Conservation (phyloP, 2,888 invertebrate species). For the Flexamia atlantica region DNA sequence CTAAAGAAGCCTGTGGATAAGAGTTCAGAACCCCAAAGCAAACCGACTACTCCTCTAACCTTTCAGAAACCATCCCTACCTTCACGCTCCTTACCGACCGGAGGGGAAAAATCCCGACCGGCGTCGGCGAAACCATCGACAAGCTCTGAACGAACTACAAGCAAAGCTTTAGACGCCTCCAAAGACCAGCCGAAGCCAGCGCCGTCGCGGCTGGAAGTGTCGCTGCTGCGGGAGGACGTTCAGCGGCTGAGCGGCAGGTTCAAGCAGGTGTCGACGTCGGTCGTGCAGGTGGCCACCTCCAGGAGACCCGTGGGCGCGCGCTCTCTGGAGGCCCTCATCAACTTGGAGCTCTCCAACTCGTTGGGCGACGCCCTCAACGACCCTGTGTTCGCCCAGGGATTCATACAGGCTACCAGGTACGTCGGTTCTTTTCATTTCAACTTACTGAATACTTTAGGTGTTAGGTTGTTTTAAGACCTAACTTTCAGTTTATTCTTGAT, state of each 20-base stretch:
- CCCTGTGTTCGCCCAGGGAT: neutral
- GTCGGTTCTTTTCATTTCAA: neutral
- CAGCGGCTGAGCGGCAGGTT: neutral
- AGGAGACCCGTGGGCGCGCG: neutral
- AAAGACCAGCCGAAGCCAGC: neutral
- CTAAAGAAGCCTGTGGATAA: neutral
- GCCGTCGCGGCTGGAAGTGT: neutral
- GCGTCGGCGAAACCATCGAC: neutral
- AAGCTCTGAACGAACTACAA: neutral
- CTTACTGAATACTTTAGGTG: no score
- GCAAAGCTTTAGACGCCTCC: neutral
- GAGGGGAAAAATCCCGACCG: neutral
- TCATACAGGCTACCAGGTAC: conserved; percentile 3
- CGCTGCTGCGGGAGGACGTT: neutral
- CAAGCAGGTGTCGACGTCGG: neutral
- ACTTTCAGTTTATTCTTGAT: no score
- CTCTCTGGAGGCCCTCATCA: conserved; percentile 21
- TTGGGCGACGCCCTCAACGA: neutral
- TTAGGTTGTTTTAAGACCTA: no score
- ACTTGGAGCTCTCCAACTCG: neutral
- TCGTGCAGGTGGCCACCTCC: neutral
- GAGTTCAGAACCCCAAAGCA: neutral
- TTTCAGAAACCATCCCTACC: neutral
- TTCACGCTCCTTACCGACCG: neutral
- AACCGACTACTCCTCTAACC: neutral